Base-by-base conservation (phyloP, 92 coral and sea anemone genomes). In the Metridium senile region DNA sequence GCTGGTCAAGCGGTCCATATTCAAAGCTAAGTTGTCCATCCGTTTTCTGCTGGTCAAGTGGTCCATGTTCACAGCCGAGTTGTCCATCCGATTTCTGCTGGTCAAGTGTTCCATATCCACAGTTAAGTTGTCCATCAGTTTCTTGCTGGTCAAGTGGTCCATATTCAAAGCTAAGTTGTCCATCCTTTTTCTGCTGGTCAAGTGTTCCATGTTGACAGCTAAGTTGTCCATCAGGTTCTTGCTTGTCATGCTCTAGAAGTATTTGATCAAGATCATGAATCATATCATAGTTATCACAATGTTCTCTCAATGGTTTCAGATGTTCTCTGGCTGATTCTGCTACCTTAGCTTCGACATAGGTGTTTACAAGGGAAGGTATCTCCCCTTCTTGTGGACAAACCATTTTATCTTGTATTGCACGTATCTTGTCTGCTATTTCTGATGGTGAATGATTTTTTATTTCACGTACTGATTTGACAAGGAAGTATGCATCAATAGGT, bases 401-500 rank as follows among this genome's bases (percentile, higher is more conserved):
- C 83, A 86, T 83, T 51, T 83, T 81, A 28, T 62, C 35, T 32
- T 74, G 82, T 33, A 86, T 81, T 13, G 75, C 65, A 25, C 90
- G 78, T 19, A 86, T 81, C 58, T 71, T 75, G 35, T 70, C 83
- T 16, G 90, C 86, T 57, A 81, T 78, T 30, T 86, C 90, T 0
- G 90, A 86, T 29, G 86, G 86, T 1, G 85, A 69, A 7, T 70
- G 70, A 59, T 86, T 52, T 11, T 30, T 69, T 3, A 86, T 73
- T 43, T 75, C 90, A 10, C 80, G 73, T 33, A 83, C 78, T 21
- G 91, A 87, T 46, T 76, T 87, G 9, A 74, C 77, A 61, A 87
- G 68, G 78, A 87, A 87, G 76, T 87, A 87, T 13, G 84, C 76
- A 68, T 87, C 91, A 10, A 87, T 82, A 22, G 91, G 91, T 1